Evolutionary conservation across 2,888 invertebrate genomes (phyloP).

Genomic region (Coelinius sp.): DNA sequence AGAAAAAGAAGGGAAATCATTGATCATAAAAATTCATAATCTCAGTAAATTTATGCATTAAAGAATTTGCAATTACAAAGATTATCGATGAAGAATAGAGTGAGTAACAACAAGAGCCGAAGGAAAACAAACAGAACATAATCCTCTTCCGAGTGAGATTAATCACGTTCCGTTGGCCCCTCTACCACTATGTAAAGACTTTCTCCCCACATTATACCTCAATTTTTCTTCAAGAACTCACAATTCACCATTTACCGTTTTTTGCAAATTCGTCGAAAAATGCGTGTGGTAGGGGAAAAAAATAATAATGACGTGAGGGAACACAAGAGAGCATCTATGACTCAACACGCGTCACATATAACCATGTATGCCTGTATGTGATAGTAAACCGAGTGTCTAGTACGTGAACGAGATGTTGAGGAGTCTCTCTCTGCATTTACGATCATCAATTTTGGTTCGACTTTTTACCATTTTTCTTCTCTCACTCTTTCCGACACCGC

Average conservation of each 20-base stretch:
- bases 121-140: neutral
- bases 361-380: neutral
- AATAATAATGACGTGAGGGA: conserved; percentile 6
- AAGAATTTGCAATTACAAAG: neutral
- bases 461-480: neutral
- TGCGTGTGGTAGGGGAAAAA: neutral
- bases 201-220: neutral
- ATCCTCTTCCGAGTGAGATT: conserved; percentile 15
- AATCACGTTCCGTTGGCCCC: neutral
- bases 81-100: conserved; percentile 6
- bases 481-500: neutral
- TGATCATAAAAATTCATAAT: neutral
- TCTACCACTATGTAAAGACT: neutral
- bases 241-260: neutral
- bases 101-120: conserved; percentile 6
- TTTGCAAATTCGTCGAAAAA: neutral
- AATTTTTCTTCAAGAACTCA: neutral
- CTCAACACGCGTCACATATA: conserved; percentile 14
- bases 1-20: neutral
- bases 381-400: conserved; percentile 2
- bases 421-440: neutral
- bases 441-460: neutral
- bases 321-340: conserved; percentile 4
- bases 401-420: conserved; percentile 5
- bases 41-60: neutral